These are phyloP conservation scores for Cephus pygmeus DNA, from an alignment of 2,888 invertebrate species.

Conservation along the genomic window DNA sequence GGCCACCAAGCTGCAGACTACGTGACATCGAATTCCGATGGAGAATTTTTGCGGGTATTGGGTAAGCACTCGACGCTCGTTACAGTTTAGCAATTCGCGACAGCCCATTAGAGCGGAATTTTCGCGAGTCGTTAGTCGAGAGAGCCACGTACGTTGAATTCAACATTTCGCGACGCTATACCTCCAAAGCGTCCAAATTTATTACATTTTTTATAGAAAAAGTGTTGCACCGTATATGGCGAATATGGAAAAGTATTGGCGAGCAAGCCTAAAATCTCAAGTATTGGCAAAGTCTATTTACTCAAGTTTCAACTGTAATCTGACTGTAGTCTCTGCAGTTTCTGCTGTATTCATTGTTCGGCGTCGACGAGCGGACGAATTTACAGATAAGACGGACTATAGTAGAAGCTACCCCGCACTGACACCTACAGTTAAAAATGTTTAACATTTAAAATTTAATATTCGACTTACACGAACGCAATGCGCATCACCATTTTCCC, in stretches of 20 bases:
- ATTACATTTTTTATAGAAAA: too few species aligned
- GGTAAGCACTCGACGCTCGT: not conserved
- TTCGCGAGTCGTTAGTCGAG: not conserved
- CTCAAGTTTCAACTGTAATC: too few species aligned
- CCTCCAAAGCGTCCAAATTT: not conserved
- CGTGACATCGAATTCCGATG: not conserved
- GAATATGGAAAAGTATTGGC: too few species aligned
- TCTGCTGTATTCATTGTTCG: not conserved
- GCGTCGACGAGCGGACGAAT: not conserved
- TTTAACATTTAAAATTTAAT: not conserved
- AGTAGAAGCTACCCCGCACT: not conserved
- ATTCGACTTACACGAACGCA: not conserved
- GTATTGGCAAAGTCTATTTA: too few species aligned
- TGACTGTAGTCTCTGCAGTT: too few species aligned
- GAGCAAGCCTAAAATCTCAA: too few species aligned
- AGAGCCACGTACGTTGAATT: not conserved
- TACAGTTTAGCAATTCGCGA: not conserved
- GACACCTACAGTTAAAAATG: not conserved
- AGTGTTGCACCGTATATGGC: too few species aligned
- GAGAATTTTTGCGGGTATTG: not conserved
- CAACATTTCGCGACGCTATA: not conserved
- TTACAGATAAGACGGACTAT: not conserved
- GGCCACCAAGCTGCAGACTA: not conserved
- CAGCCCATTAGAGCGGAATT: not conserved
- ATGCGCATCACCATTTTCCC: not conserved